Base-by-base conservation (phyloP, 2,113 vertebrate genomes). In the Python bivittatus region DNA sequence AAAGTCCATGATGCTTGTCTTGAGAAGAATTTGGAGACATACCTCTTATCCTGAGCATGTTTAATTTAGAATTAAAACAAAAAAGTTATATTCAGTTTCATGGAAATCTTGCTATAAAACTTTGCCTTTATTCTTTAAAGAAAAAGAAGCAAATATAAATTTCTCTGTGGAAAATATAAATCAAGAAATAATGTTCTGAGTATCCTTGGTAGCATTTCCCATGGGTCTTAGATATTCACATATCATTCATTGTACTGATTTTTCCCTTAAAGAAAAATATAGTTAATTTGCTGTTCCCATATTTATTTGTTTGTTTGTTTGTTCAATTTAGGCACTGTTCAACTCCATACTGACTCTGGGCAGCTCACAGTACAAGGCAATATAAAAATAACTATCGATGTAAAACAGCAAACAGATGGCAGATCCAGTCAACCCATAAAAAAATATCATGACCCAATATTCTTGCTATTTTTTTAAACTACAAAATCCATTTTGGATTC, bases 71-170 rank as follows among this genome's bases (percentile, higher is more conserved):
- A 85, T 38, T 29, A 72, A 52, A 7, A 87, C 29, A 58, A 44
- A 52, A 57, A 86, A 25, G 25, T 17, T 89, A 48, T 84, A 17
- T 92, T 92, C 44, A 88, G 6, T 91, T 94, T 33, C 68, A n/a
- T 58, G 10, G 38, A 58, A 56, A 17, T 56, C 38, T 79, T 17
- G 4, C 0, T 61, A 57, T 27, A 52, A 92, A 86, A 1, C 0
- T 87, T 33, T 53, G 2, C 27, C 25, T 88, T 48, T 84, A 12
- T 7, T 42, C 61, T 84, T 84, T 54, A 6, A 61, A 86, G 48
- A n/a, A 91, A 48, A 57, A 61, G 15, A 88, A 88, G 84, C 22
- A 88, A 0, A 2, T 44, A 10, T 12, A n/a, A 54, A 12, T 38
- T 52, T 5, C 6, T 23, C 1, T 17, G 3, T n/a, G 48, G 52